phyloP scores from a whole-genome alignment of 1,140 invertebrate species.

The Drosophila teissieri region DNA sequence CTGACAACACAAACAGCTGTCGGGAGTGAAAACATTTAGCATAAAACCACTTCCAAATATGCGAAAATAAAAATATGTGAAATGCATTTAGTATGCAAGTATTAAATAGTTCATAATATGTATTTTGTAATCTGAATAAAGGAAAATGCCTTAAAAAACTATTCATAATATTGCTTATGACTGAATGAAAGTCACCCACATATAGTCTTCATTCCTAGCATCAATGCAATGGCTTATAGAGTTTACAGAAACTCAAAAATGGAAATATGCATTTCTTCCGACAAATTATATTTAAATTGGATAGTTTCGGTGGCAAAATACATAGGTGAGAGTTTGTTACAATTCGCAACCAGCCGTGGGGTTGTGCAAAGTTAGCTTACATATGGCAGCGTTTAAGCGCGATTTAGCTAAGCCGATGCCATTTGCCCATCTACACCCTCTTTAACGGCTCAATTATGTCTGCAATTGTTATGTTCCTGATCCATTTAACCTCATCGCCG shows the following conservation, averaged over 20 bases:
- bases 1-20: constrained; percentile 36
- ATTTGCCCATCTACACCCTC: not conserved
- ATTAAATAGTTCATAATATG: too few species aligned
- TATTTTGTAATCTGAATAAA: too few species aligned
- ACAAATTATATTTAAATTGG: not conserved
- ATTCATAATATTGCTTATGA: not conserved
- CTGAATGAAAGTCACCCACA: too few species aligned
- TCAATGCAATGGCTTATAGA: not conserved
- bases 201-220: not conserved
- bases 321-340: not conserved
- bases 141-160: not conserved
- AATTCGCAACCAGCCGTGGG: not conserved
- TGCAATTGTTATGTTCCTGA: constrained; percentile 48
- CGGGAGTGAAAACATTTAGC: not conserved
- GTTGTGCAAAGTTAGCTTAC: not conserved
- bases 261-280: too few species aligned
- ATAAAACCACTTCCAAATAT: too few species aligned
- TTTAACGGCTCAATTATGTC: constrained; percentile 52
- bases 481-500: constrained; percentile 37
- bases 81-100: too few species aligned
- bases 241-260: not conserved
- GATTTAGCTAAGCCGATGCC: constrained; percentile 5
- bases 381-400: not conserved
- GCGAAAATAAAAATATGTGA: too few species aligned
- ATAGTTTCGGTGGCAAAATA: not conserved